A percentile compares a stretch with the other conserved stretches of the same genome.
phyloP scores from a whole-genome alignment of 2,888 invertebrate species.

The Pyrrhosoma nymphula region DNA sequence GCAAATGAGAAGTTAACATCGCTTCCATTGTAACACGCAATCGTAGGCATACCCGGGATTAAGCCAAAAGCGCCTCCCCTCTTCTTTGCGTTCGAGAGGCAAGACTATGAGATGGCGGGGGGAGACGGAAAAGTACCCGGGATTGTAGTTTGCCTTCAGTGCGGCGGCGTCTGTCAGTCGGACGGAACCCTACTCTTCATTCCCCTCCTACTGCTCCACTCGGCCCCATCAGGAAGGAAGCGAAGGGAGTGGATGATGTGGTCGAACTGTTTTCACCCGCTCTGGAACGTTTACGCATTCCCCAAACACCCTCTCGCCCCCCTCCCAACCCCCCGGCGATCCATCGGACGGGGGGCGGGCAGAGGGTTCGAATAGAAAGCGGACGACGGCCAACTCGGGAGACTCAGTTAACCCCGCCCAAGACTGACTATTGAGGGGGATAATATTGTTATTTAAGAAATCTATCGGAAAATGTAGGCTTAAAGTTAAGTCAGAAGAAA shows the following conservation, averaged over 20 bases:
- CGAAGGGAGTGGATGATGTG: neutral
- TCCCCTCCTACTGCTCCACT: neutral
- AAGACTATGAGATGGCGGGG: neutral
- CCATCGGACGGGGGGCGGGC: neutral
- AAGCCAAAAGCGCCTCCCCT: too few species aligned
- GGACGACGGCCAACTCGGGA: neutral
- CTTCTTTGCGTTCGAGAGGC: too few species aligned
- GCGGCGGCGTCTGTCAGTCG: neutral
- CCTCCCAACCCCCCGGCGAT: neutral
- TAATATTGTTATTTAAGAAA: too few species aligned
- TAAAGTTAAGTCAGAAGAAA: too few species aligned
- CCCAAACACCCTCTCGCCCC: neutral
- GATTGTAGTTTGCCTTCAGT: too few species aligned
- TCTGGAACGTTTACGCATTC: neutral
- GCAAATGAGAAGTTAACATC: too few species aligned
- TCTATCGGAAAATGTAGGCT: too few species aligned
- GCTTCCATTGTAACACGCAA: too few species aligned
- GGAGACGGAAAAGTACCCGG: neutral
- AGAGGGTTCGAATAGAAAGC: neutral
- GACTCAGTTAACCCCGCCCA: too few species aligned
- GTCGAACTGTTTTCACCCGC: neutral
- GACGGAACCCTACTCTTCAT: neutral
- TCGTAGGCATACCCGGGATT: too few species aligned
- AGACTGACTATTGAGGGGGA: too few species aligned
- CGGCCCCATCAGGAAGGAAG: neutral